Evolutionary conservation across 2,797 vertebrate genomes (phyloP).

Genomic region (Phrynocephalus vlangalii): DNA sequence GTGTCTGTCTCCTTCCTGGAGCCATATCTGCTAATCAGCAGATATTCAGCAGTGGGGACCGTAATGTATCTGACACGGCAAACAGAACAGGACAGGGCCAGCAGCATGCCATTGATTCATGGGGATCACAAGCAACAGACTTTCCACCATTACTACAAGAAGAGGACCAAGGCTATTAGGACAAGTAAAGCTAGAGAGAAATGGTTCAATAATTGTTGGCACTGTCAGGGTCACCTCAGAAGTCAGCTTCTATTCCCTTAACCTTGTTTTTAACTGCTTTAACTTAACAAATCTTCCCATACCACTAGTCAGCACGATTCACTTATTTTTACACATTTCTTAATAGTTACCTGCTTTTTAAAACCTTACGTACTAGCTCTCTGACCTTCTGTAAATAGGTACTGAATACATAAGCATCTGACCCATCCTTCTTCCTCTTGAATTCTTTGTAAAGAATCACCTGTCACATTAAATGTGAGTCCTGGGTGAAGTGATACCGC

Average conservation of each 20-base stretch:
- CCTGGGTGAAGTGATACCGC: conserved; percentile 48
- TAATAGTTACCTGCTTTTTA: conserved; percentile 4
- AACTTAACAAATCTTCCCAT: neutral
- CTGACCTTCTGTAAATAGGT: conserved; percentile 43
- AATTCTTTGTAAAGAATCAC: conserved; percentile 48
- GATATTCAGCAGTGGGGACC: neutral
- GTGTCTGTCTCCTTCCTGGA: neutral
- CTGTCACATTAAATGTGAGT: conserved; percentile 44
- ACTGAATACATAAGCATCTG: conserved; percentile 53
- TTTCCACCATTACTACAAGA: neutral
- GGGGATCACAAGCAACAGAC: neutral
- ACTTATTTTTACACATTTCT: neutral
- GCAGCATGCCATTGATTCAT: neutral
- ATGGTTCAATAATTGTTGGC: neutral
- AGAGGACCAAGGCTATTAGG: neutral
- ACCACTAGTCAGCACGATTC: neutral
- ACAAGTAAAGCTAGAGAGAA: too few species aligned
- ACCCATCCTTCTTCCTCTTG: conserved; percentile 32
- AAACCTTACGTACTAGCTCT: conserved; percentile 39
- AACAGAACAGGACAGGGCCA: neutral
- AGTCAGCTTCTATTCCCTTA: neutral
- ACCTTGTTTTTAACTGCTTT: neutral
- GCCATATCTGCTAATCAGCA: neutral
- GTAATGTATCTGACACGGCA: neutral
- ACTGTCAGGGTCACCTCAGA: neutral